Percentiles rank a stretch among this genome's conserved stretches.
These are phyloP conservation scores for Callaeas wilsoni DNA, from an alignment of 2,113 vertebrate genomes.

Conservation along the genomic window DNA sequence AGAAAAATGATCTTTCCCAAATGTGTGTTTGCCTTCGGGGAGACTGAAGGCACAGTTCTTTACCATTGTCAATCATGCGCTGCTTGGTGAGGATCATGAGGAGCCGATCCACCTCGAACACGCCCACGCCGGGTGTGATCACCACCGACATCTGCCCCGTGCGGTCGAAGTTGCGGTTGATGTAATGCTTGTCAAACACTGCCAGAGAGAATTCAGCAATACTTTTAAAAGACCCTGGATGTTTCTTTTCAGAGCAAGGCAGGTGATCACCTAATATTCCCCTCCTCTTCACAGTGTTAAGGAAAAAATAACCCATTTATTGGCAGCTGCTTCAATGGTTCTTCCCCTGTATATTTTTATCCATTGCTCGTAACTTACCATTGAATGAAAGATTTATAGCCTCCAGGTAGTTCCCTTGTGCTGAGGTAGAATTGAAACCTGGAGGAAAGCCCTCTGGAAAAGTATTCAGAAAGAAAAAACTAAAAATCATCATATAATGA, in stretches of 20 bases:
- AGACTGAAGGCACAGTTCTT: background rate
- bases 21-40: rapidly evolving
- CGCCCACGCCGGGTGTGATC: slow-evolving; percentile 93
- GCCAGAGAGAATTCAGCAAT: background rate
- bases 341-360: background rate
- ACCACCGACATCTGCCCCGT: slow-evolving; percentile 99
- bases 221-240: background rate
- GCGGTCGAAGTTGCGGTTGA: slow-evolving; percentile 98
- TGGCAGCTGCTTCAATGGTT: background rate
- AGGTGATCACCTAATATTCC: background rate
- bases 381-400: slow-evolving; percentile 98
- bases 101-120: slow-evolving; percentile 94
- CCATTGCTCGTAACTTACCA: slow-evolving; percentile 70
- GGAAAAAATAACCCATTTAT: background rate
- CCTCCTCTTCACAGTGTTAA: background rate
- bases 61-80: slow-evolving; percentile 98
- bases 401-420: slow-evolving; percentile 96
- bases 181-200: slow-evolving; percentile 99
- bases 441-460: slow-evolving; percentile 86
- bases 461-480: background rate
- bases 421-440: slow-evolving; percentile 92
- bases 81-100: slow-evolving; percentile 99
- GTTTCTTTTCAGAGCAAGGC: background rate
- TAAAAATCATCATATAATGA: background rate
- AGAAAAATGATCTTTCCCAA: background rate